Base-by-base conservation (phyloP, 2,888 invertebrate species). In the Halictus quadricinctus region DNA sequence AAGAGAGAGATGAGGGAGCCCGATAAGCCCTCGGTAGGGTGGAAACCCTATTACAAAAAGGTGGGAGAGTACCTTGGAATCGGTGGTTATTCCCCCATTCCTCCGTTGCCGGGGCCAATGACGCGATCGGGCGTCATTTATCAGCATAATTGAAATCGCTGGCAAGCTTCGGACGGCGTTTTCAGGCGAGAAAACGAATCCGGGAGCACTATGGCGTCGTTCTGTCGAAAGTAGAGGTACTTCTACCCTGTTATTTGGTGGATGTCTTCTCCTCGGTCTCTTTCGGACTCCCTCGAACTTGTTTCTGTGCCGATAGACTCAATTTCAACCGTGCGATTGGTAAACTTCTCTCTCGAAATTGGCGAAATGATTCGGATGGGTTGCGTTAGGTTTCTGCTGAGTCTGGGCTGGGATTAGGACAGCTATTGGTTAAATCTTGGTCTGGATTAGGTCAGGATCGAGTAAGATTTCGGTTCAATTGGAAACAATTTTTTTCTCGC, bases 131-230 rank as follows among this genome's bases (percentile, higher is more conserved):
- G 25, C 21, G 43, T 66, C 76, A 13, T 76, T 76, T 60, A 69
- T 79, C 79, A 69, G 48, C 21, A 18, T 83, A 79, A 83, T 79
- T 70, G 73, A 79, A 73, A 72, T 76, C 64, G 58, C 29, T 83
- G 78, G 83, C 72, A 64, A 72, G 60, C 36, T 54, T 50, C 41
- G 50, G n/a, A 13, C 60, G 13, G 25, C 58, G 60, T 72, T 72
- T 12, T n/a, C 66, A 29, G 41, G 36, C 43, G 46, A 46, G 73
- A 76, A 69, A 76, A 73, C 58, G 46, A 36, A 25, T 25, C 66
- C 36, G 6, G 21, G 41, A 81, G 43, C 48, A n/a, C 60, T 69
- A 64, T 8, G 78, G 74, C 74, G 76, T 81, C 77, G 58, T 74
- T 82, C 5, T 29, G 41, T 64, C 72, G 66, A 76, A 25, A 72